Evolutionary conservation across 2,797 vertebrate genomes (phyloP).

Genomic region (Rhinogobio ventralis): DNA sequence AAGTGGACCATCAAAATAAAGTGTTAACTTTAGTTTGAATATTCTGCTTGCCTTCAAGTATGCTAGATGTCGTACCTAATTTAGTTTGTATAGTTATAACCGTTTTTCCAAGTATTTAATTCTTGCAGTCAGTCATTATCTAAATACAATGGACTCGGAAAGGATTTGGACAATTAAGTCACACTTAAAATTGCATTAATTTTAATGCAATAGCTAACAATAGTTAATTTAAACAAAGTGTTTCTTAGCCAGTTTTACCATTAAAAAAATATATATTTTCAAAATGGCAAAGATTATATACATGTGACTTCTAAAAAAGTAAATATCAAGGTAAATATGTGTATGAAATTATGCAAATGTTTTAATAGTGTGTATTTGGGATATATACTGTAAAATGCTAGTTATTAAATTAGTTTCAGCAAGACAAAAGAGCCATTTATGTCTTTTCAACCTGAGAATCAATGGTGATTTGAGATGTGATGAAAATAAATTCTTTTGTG

Average conservation of each 20-base stretch:
- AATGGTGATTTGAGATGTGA: neutral
- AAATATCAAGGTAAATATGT: neutral
- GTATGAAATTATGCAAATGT: neutral
- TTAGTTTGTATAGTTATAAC: neutral
- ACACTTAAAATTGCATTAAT: neutral
- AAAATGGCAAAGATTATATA: too few relatives aligned
- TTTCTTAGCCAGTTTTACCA: too few relatives aligned
- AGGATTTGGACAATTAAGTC: neutral
- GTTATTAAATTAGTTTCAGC: neutral
- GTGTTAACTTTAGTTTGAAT: neutral
- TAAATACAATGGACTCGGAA: neutral
- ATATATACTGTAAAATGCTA: neutral
- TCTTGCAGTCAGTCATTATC: neutral
- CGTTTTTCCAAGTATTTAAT: neutral
- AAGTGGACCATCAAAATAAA: neutral
- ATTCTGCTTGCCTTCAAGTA: neutral
- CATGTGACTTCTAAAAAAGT: neutral
- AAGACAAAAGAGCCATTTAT: neutral
- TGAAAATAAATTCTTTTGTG: neutral
- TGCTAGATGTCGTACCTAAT: neutral
- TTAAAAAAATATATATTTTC: too few relatives aligned
- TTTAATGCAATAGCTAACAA: neutral
- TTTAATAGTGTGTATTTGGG: neutral
- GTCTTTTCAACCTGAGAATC: neutral
- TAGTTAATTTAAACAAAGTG: neutral